phyloP scores from a whole-genome alignment of 92 coral and sea anemone genomes.

The Pocillopora meandrina region DNA sequence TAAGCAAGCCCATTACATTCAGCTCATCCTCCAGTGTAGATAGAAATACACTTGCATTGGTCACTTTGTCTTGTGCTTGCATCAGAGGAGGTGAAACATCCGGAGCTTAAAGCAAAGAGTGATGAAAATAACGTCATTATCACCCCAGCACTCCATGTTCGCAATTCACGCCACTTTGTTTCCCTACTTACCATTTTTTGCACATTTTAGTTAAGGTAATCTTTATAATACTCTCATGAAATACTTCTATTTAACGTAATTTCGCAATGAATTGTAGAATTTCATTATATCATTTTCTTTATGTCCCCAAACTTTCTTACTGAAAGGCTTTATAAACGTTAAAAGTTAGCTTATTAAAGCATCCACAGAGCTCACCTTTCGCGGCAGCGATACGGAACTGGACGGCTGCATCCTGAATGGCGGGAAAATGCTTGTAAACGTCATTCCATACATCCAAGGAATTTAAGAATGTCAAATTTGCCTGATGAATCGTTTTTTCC shows the following conservation, averaged over 20 bases:
- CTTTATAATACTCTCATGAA: no score
- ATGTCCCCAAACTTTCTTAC: no score
- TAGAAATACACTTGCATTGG: neutral
- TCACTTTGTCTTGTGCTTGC: constrained; percentile 18
- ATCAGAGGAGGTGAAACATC: constrained; percentile 1
- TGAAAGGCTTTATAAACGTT: no score
- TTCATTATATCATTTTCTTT: no score
- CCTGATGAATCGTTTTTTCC: constrained; percentile 25
- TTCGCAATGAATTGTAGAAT: no score
- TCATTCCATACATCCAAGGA: constrained; percentile 46
- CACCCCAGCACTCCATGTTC: no score
- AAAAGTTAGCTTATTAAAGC: no score
- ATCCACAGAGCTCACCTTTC: constrained; percentile 27
- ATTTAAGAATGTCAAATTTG: constrained; percentile 42
- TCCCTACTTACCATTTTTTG: no score
- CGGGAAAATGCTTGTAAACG: constrained; percentile 46
- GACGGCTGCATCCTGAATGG: constrained; percentile 38
- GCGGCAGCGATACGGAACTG: constrained; percentile 39
- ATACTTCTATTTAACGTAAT: no score
- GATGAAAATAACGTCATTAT: neutral
- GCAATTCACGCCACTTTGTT: no score
- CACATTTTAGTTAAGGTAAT: no score
- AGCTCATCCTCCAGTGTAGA: constrained; percentile 19
- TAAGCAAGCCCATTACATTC: neutral
- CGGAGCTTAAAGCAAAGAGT: constrained; percentile 13